Percentiles rank a stretch among this genome's conserved stretches.
Evolutionary conservation across 2,113 vertebrate genomes (phyloP).

Genomic region (Myrmecobius fasciatus): DNA sequence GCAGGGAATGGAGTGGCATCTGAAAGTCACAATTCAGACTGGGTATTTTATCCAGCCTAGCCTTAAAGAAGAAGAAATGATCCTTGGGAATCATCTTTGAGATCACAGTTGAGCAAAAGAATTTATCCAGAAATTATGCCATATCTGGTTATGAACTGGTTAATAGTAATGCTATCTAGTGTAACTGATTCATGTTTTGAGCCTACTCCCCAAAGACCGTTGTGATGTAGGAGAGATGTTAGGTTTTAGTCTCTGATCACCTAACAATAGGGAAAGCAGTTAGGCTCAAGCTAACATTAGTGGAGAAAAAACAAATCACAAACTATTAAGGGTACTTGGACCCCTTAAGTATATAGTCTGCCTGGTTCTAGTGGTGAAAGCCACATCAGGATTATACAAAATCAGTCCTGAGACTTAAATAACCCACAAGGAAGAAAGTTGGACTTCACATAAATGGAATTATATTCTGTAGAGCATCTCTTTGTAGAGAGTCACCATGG

Average conservation of each 20-base stretch:
- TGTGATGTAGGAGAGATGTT: background rate
- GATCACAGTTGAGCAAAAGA: background rate
- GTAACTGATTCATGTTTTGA: background rate
- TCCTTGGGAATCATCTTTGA: background rate
- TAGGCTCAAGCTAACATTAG: background rate
- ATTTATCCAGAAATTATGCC: background rate
- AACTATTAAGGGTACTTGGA: background rate
- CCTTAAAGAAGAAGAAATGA: background rate
- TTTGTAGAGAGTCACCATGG: conserved; percentile 66
- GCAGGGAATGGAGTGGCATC: background rate
- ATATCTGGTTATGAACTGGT: background rate
- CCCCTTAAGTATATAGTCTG: background rate
- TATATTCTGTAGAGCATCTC: conserved; percentile 49
- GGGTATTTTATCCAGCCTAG: background rate
- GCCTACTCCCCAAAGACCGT: background rate
- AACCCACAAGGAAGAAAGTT: conserved; percentile 66
- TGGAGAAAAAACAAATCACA: background rate
- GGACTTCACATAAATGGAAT: background rate
- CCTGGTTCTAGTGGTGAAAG: background rate
- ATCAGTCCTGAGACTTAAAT: conserved; percentile 44
- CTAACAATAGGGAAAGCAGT: background rate
- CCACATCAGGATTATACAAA: background rate
- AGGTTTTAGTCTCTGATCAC: background rate
- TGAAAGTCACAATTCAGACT: background rate
- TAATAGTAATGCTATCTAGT: background rate